phyloP scores from a whole-genome alignment of 1,140 invertebrate species.

The Melipona quadrifasciata region DNA sequence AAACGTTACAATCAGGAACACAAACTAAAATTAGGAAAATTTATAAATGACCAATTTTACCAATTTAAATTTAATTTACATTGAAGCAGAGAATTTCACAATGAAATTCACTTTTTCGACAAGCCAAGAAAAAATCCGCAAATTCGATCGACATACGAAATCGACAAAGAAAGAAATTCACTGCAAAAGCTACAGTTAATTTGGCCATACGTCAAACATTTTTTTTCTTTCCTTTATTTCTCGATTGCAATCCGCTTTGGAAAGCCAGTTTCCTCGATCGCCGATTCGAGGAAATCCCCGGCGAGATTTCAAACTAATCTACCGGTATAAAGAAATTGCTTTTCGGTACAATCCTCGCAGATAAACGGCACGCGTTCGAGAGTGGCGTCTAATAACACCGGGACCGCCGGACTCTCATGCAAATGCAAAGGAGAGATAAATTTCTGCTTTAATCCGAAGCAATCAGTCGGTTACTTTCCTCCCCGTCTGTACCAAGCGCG shows the following conservation, averaged over 20 bases:
- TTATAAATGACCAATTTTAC: too few species aligned
- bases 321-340: constrained; percentile 1
- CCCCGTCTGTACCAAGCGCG: neutral
- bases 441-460: neutral
- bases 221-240: neutral
- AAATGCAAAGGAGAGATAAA: neutral
- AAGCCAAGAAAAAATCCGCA: too few species aligned
- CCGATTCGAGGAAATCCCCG: neutral
- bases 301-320: neutral
- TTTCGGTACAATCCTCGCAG: neutral
- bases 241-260: neutral
- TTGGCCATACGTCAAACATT: neutral
- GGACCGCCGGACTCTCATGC: neutral
- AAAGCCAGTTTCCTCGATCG: neutral
- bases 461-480: neutral
- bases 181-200: neutral
- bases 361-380: neutral
- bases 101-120: too few species aligned
- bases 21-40: too few species aligned
- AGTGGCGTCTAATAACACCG: neutral
- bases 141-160: too few species aligned
- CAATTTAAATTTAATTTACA: too few species aligned
- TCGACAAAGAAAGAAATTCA: neutral
- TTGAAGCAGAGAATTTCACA: too few species aligned
- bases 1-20: too few species aligned